phyloP scores from a whole-genome alignment of 2,113 vertebrate species.

The Mungos mungo region DNA sequence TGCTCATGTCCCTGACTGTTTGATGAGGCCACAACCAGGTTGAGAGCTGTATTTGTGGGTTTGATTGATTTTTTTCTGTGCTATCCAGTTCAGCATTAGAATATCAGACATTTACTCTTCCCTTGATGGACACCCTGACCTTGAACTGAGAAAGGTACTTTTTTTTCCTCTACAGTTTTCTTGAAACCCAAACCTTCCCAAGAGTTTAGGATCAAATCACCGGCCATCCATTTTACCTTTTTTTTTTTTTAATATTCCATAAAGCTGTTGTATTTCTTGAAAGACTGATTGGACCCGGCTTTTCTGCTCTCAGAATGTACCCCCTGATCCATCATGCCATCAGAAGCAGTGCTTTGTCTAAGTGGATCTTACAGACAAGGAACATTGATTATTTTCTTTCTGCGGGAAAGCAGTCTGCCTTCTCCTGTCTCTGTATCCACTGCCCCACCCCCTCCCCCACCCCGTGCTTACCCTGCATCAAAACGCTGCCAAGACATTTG shows the following conservation, averaged over 20 bases:
- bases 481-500: slow-evolving; percentile 67
- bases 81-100: slow-evolving; percentile 48
- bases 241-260: not conserved
- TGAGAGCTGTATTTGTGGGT: slow-evolving; percentile 46
- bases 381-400: not conserved
- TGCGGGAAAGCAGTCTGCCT: slow-evolving; percentile 19
- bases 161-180: slow-evolving; percentile 75
- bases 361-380: slow-evolving; percentile 12
- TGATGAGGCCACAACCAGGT: not conserved
- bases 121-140: slow-evolving; percentile 37
- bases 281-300: not conserved
- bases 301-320: slow-evolving; percentile 52
- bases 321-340: not conserved
- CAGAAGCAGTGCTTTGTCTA: slow-evolving; percentile 31
- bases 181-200: slow-evolving; percentile 67
- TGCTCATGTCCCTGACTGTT: slow-evolving; percentile 22
- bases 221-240: slow-evolving; percentile 53
- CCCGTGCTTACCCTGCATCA: slow-evolving; percentile 22
- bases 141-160: slow-evolving; percentile 54
- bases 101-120: slow-evolving; percentile 47
- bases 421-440: slow-evolving; percentile 1
- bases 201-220: slow-evolving; percentile 67
- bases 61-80: slow-evolving; percentile 62
- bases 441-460: not conserved
- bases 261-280: not conserved